Evolutionary conservation across 2,797 vertebrate species (phyloP), one percentile per base, ranked within the genome.

Genomic region (Gymnocypris eckloni): DNA sequence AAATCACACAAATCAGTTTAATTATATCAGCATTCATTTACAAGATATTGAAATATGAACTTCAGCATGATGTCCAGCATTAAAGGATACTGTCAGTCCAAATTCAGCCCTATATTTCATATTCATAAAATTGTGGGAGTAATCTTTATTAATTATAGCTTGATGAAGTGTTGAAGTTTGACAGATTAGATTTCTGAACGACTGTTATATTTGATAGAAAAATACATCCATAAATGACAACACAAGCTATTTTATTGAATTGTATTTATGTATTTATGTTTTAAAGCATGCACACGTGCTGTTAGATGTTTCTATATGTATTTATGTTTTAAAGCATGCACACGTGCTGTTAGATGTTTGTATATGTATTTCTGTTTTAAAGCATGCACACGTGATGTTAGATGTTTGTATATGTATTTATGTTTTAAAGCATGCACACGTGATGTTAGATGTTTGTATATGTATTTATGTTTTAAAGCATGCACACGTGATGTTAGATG

Each of bases 311-410:
- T 28, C 1, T 28, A 28, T 28, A 28, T 28, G 28, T 28, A 39
- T 13, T 61, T 25, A 2, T 11, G 11, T 25, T 64, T 6, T 28
- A 15, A 15, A 64, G 25, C 61, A 28, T 7, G 25, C 10, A 80
- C 79, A 88, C 87, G 20, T 4, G n/a, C 52, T 84, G 86, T 92
- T 93, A 93, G 91, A 84, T 91, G 88, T 90, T 28, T 28, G 28
- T 28, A 28, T 28, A 28, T 28, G 28, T 28, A 28, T 28, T 28
- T 28, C 28, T 28, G 1, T 28, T 2, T 28, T 28, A 28, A 28
- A 28, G 28, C 28, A 28, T 28, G 28, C 28, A 28, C 28, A 28
- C 28, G 28, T 28, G 28, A 28, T 28, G 28, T 28, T 28, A 28
- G 28, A 28, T 28, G 28, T 28, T 28, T 28, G 28, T 28, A 28